A percentile compares a stretch with the other conserved stretches of the same genome.
phyloP scores from a whole-genome alignment of 2,888 invertebrate species.

The Prionchulus punctatus region DNA sequence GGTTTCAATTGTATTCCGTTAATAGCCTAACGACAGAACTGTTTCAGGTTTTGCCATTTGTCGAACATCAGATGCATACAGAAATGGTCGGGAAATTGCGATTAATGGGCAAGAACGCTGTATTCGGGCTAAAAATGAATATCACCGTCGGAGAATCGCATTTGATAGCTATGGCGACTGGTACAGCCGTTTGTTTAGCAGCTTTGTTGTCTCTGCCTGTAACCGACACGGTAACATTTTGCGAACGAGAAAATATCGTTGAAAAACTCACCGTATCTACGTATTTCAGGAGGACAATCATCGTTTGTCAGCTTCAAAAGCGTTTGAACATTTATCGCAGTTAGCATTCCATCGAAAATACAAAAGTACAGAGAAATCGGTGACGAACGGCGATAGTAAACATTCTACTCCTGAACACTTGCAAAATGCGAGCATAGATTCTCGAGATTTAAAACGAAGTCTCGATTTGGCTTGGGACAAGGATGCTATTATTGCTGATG shows the following conservation, averaged over 20 bases:
- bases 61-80: conserved; percentile 86
- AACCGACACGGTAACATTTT: neutral
- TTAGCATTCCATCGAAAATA: too few relatives aligned
- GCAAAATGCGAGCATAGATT: too few relatives aligned
- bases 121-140: conserved; percentile 66
- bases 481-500: neutral
- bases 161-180: conserved; percentile 70
- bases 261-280: too few relatives aligned
- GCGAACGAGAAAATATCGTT: too few relatives aligned
- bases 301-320: too few relatives aligned
- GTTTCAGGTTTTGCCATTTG: conserved; percentile 68
- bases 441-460: too few relatives aligned
- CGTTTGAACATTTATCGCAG: too few relatives aligned
- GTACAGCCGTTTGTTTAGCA: conserved; percentile 61
- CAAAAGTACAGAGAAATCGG: too few relatives aligned
- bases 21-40: neutral
- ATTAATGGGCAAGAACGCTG: conserved; percentile 64
- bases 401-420: too few relatives aligned
- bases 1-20: neutral
- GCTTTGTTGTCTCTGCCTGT: too few relatives aligned
- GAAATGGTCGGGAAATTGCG: conserved; percentile 72
- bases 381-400: too few relatives aligned
- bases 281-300: too few relatives aligned
- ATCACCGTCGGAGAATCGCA: conserved; percentile 69
- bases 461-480: neutral